Evolutionary conservation across 2,888 invertebrate genomes (phyloP).

Genomic region (Hybos culiciformis): DNA sequence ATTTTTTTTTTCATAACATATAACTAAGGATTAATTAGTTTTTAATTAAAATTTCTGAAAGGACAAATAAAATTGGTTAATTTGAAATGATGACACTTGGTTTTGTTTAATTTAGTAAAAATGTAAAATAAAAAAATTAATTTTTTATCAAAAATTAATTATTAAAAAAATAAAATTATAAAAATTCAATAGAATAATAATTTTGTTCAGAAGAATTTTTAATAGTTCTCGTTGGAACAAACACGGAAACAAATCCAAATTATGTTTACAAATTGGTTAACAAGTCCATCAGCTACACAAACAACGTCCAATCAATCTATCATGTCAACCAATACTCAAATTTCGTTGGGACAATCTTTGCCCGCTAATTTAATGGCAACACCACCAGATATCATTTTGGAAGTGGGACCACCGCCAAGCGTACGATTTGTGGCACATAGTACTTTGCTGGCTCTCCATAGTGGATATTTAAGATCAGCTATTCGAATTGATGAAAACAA

Average conservation of each 20-base stretch:
- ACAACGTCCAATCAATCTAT: conserved; percentile 5
- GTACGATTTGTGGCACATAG: conserved; percentile 56
- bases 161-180: neutral
- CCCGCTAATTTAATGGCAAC: conserved; percentile 20
- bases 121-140: neutral
- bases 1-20: too few relatives aligned
- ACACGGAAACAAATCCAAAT: conserved; percentile 6
- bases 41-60: too few relatives aligned
- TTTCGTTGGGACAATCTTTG: conserved; percentile 35
- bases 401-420: conserved; percentile 45
- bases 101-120: too few relatives aligned
- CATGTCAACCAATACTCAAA: conserved; percentile 19
- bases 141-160: neutral
- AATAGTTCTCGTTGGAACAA: neutral
- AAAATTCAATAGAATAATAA: neutral
- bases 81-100: too few relatives aligned
- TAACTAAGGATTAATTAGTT: too few relatives aligned
- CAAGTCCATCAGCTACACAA: conserved; percentile 19
- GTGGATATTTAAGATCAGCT: conserved; percentile 58
- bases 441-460: conserved; percentile 49
- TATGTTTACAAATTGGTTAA: conserved; percentile 37
- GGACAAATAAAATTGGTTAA: too few relatives aligned
- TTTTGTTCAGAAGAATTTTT: neutral
- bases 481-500: conserved; percentile 34
- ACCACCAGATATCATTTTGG: conserved; percentile 48